These are phyloP conservation scores for Tribolium castaneum DNA, from an alignment of 1,140 invertebrate genomes.

Conservation along the genomic window DNA sequence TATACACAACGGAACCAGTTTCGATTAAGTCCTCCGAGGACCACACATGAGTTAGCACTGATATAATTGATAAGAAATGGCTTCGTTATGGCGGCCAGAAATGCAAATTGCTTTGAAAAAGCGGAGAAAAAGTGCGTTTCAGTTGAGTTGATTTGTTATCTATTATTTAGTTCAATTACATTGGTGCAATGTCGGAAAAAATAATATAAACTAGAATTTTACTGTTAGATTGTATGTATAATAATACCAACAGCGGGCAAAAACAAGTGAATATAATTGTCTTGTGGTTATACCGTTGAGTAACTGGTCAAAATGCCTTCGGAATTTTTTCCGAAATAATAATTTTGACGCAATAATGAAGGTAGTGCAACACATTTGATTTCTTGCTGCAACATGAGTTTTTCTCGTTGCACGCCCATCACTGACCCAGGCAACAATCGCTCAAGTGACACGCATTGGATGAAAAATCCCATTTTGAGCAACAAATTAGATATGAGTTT, in stretches of 20 bases:
- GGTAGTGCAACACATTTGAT: constrained; percentile 14
- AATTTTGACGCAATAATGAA: constrained; percentile 29
- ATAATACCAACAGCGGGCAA: constrained; percentile 26
- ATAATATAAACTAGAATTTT: constrained; percentile 19
- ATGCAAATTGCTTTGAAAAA: constrained; percentile 3
- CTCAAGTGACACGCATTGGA: neutral
- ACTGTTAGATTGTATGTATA: constrained; percentile 42
- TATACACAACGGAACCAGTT: constrained; percentile 31
- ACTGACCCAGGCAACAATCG: neutral
- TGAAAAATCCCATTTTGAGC: constrained; percentile 31
- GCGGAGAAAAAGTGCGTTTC: neutral
- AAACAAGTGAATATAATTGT: constrained; percentile 42
- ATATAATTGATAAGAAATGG: constrained; percentile 6
- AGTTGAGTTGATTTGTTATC: constrained; percentile 34
- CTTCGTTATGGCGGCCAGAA: neutral
- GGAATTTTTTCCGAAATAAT: constrained; percentile 1
- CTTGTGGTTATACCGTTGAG: constrained; percentile 39
- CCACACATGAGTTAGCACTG: constrained; percentile 14
- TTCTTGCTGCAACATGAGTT: neutral
- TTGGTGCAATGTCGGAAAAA: constrained; percentile 26
- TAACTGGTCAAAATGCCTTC: constrained; percentile 37
- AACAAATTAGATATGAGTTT: constrained; percentile 42
- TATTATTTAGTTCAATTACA: constrained; percentile 38
- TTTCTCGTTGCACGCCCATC: neutral
- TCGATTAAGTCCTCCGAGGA: constrained; percentile 4